Conservation (phyloP, 2,113 vertebrate genomes). For the Platichthys flesus region DNA sequence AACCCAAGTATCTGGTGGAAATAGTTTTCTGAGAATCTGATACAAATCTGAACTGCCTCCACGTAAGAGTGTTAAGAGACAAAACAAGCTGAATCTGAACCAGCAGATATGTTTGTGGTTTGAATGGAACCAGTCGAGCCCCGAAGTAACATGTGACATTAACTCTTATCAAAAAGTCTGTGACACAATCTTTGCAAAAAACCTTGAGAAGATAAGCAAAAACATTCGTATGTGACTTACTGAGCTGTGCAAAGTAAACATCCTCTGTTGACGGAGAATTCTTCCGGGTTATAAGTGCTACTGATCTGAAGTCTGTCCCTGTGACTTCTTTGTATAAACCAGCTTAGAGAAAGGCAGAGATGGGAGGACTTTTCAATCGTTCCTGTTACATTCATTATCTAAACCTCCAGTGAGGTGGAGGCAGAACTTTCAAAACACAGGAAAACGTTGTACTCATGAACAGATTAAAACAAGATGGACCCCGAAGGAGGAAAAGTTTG, state of each 20-base stretch:
- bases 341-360: conserved; percentile 1
- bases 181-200: conserved; percentile 2
- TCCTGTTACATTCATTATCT: neutral
- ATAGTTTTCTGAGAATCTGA: conserved; percentile 10
- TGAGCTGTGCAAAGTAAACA: conserved; percentile 32
- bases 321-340: conserved; percentile 22
- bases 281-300: conserved; percentile 12
- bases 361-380: neutral
- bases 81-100: conserved; percentile 67
- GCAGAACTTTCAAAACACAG: neutral
- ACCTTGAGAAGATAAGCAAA: neutral
- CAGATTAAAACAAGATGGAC: neutral
- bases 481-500: neutral
- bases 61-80: neutral
- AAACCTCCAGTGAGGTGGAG: neutral
- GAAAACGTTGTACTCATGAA: neutral
- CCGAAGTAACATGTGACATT: neutral
- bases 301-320: conserved; percentile 21
- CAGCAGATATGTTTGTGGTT: conserved; percentile 66
- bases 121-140: neutral
- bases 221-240: conserved; percentile 14
- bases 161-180: neutral
- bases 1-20: conserved; percentile 49
- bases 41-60: neutral
- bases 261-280: neutral